Base-by-base conservation (phyloP, 2,797 vertebrate species). In the Silurus lanzhouensis region DNA sequence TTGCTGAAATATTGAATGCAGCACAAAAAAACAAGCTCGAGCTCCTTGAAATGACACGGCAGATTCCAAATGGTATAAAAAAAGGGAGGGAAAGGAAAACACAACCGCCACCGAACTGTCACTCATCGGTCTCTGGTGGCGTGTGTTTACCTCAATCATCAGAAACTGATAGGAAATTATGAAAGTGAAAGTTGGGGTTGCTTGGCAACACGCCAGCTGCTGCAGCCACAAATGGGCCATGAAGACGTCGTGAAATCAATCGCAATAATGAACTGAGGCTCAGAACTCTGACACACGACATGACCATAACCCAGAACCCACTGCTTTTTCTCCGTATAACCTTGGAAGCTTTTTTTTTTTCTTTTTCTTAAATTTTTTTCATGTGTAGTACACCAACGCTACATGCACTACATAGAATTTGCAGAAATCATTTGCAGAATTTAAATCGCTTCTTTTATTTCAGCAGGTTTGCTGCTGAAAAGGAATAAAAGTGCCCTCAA, bases 121-220 rank as follows among this genome's bases (percentile, higher is more conserved):
- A 68, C 12, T 76, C 20, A 58, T 70, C 19, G 0, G 19, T 82
- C 72, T 38, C 83, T 20, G 12, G 31, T 44, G 74, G 4, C 7
- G 20, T 19, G 64, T 14, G 27, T 8, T 52, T 52, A 5, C 22
- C 17, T 79, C 74, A 70, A 60, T 78, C 75, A 70, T 1, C 5
- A 67, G 14, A 20, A 44, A 25, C 57, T 61, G 31, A 70, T 68
- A 77, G 27, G 14, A 81, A 84, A 84, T 78, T 46, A 70, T 58
- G 20, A 27, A 77, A 60, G 55, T 79, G 76, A 70, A 20, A 57
- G 74, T 58, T n/a, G 19, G 1, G 64, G 61, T 79, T 70, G 75
- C 55, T 20, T 84, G 75, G 83, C 60, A 61, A 60, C 63, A 20
- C 46, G 3, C 31, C 15, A 60, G 38, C 80, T 57, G 15, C 64